Evolutionary conservation across 2,888 invertebrate species (phyloP).

Genomic region (Calephelis perditalis): DNA sequence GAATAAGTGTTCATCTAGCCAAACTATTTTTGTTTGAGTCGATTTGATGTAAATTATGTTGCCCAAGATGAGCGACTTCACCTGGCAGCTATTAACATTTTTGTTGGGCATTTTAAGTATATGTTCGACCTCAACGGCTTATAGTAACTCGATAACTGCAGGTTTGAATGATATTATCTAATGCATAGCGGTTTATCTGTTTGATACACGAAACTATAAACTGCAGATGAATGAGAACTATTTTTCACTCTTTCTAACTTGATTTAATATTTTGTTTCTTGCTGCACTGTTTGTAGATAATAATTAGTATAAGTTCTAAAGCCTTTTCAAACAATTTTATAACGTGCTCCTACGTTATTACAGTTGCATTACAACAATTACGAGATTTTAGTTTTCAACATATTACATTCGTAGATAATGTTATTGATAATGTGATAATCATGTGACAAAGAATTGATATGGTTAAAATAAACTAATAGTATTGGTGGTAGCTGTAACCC

Average conservation of each 20-base stretch:
- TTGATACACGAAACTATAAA: constrained; percentile 28
- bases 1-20: constrained; percentile 34
- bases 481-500: too few relatives aligned
- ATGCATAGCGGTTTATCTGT: constrained; percentile 34
- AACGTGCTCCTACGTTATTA: too few relatives aligned
- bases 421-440: too few relatives aligned
- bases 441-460: too few relatives aligned
- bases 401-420: too few relatives aligned
- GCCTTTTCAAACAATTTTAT: constrained; percentile 29
- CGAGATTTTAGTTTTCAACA: too few relatives aligned
- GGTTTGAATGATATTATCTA: constrained; percentile 51
- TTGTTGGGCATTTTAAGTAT: constrained; percentile 41
- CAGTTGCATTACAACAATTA: too few relatives aligned
- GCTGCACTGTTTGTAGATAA: constrained; percentile 35
- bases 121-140: constrained; percentile 34
- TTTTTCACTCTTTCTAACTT: constrained; percentile 26
- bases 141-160: constrained; percentile 33
- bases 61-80: constrained; percentile 48
- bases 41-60: constrained; percentile 33
- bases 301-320: constrained; percentile 36
- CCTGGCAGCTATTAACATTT: constrained; percentile 40
- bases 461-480: too few relatives aligned
- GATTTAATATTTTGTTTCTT: constrained; percentile 24
- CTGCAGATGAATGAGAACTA: constrained; percentile 25
- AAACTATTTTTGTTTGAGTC: constrained; percentile 18